Evolutionary conservation across 2,113 vertebrate genomes (phyloP), one percentile per base, ranked within the genome.

Genomic region (Octodon degus): DNA sequence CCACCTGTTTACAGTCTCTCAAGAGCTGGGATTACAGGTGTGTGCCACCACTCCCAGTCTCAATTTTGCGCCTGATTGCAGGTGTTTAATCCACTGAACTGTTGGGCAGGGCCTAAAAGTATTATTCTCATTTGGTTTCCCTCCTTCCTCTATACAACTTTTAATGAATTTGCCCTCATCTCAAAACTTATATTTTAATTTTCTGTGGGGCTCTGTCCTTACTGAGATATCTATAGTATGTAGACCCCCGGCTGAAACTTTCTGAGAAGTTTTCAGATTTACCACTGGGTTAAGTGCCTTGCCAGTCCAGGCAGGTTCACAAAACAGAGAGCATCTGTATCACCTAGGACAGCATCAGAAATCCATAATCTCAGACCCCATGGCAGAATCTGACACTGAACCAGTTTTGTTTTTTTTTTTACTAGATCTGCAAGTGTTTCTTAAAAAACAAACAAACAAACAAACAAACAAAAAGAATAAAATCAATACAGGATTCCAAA

Each of bases 341-440:
- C 47, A 94, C 40, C 81, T 79, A 32, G 12, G 67, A 65, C 3
- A 34, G 84, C 43, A 20, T 83, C 89, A 94, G 77, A 97, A 86
- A 72, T 84, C 30, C 37, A 87, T 7, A 85, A 3, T 80, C 14
- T 79, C 24, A 19, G 20, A 30, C 9, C 20, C 25, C 10, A 63
- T 9, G 58, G 30, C 77, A 90, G 30, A 60, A 43, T 65, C 5
- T 81, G 27, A 68, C 19, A 27, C 63, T 87, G 60, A 67, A 60
- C 16, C 24, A 68, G 53, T 37, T 34, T 50, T 50, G 50, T 50
- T 85, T 2, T 14, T 85, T 3, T 55, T 94, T 67, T 47, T 13
- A 79, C 50, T 87, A 77, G 13, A 68, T 80, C 63, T 81, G 37
- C 22, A 70, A n/a, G 5, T 67, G 43, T 43, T 43, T 43, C 43